Base-by-base conservation (phyloP, 2,797 vertebrate genomes). In the Muscicapa comitata region DNA sequence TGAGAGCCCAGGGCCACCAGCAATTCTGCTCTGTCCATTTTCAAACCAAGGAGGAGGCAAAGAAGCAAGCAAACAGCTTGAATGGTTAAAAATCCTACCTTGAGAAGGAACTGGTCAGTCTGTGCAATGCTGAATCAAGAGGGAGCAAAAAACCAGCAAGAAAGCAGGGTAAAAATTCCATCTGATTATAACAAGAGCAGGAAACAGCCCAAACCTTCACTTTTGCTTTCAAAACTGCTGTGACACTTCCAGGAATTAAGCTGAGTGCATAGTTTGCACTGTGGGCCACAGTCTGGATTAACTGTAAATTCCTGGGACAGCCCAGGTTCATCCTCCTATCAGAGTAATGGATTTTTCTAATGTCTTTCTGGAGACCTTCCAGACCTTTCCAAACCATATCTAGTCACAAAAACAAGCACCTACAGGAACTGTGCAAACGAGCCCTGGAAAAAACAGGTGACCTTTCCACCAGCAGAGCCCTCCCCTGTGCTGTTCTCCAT, bases 181-280 rank as follows among this genome's bases (percentile, higher is more conserved):
- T 31, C 29, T 24, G 54, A 88, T 58, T 42, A 2, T 12, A 75
- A 48, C 33, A 53, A 70, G 67, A 51, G 70, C 72, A 86, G 78
- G 72, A 91, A 95, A 86, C 5, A 4, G 65, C 38, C 29, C 62
- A 74, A 57, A 66, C 35, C 75, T 66, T 91, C 79, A 40, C 51
- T 96, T 94, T 85, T 90, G 75, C 87, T 96, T 96, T 91, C 78
- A 80, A 24, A 89, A 40, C 6, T 62, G 76, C 71, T 29, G 31
- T 2, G 11, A 62, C 28, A 17, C 65, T 88, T 92, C 78, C 89
- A 95, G 82, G 23, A 83, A 86, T 75, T 67, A 77, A 90, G 42
- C 40, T 54, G 20, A 0, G 0, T 28, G 57, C n/a, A 55, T 13
- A 54, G 57, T 33, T 82, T 65, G 68, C 57, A 67, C 26, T 0